These are phyloP conservation scores for Tinea semifulvella DNA, from an alignment of 2,888 invertebrate species.

Conservation along the genomic window DNA sequence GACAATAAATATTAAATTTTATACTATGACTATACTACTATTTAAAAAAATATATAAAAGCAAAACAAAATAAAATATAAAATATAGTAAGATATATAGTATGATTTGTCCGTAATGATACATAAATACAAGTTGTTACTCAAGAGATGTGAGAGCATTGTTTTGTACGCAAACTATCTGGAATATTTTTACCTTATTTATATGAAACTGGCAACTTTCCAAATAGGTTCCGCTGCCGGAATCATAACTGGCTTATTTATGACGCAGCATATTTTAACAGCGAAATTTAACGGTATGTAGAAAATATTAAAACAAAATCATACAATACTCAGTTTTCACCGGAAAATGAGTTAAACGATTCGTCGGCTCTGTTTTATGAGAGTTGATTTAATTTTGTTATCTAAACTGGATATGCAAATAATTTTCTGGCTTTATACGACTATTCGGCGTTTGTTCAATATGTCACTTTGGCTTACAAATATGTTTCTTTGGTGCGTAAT, in stretches of 20 bases:
- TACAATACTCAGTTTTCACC: background rate
- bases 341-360: background rate
- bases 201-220: constrained; percentile 48
- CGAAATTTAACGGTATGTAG: constrained; percentile 33
- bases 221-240: constrained; percentile 39
- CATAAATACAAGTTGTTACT: background rate
- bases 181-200: constrained; percentile 29
- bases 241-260: constrained; percentile 33
- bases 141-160: constrained; percentile 7
- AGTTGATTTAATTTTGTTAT: too few relatives aligned
- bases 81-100: too few relatives aligned
- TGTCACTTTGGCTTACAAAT: too few relatives aligned
- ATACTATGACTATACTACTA: too few relatives aligned
- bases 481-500: too few relatives aligned
- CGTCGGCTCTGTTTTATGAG: background rate
- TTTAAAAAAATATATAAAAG: too few relatives aligned
- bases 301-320: constrained; percentile 21
- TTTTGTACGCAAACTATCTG: constrained; percentile 8
- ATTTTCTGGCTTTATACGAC: too few relatives aligned
- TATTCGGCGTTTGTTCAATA: too few relatives aligned
- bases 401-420: too few relatives aligned
- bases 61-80: too few relatives aligned
- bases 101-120: too few relatives aligned
- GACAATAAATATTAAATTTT: too few relatives aligned
- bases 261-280: constrained; percentile 36